These are phyloP conservation scores for Pelobates fuscus DNA, from an alignment of 2,113 vertebrate species.

Conservation along the genomic window DNA sequence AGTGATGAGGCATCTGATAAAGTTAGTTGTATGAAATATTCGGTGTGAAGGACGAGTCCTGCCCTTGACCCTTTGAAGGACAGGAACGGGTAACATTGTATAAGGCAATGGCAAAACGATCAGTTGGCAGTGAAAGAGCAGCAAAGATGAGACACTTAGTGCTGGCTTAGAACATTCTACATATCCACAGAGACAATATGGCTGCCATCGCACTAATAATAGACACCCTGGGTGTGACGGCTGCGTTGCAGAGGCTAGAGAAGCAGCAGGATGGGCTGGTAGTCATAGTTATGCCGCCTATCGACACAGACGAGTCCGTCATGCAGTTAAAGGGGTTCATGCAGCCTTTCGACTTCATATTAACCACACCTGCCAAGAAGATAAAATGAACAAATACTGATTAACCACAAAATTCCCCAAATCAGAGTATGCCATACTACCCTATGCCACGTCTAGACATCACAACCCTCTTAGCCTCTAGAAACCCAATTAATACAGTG, in stretches of 20 bases:
- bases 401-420: background rate
- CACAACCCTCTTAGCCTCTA: too few species aligned
- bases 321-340: background rate
- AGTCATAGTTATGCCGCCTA: background rate
- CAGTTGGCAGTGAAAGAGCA: background rate
- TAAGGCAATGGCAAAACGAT: background rate
- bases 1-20: background rate
- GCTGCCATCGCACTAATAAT: background rate
- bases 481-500: too few species aligned
- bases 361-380: background rate
- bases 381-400: too few species aligned
- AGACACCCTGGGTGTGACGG: slow-evolving; percentile 3
- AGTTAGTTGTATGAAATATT: background rate
- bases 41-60: background rate
- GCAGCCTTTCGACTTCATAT: slow-evolving; percentile 16
- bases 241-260: slow-evolving; percentile 24
- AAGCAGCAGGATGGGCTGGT: slow-evolving; percentile 18
- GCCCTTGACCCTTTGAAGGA: background rate
- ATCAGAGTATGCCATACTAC: background rate
- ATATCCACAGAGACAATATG: background rate
- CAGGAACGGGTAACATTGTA: background rate
- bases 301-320: background rate
- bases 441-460: too few species aligned
- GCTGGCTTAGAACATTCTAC: background rate
- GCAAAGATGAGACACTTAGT: too few species aligned